Evolutionary conservation across 1,140 invertebrate genomes (phyloP), one percentile per base, ranked within the genome.

Genomic region (Drosophila insularis): DNA sequence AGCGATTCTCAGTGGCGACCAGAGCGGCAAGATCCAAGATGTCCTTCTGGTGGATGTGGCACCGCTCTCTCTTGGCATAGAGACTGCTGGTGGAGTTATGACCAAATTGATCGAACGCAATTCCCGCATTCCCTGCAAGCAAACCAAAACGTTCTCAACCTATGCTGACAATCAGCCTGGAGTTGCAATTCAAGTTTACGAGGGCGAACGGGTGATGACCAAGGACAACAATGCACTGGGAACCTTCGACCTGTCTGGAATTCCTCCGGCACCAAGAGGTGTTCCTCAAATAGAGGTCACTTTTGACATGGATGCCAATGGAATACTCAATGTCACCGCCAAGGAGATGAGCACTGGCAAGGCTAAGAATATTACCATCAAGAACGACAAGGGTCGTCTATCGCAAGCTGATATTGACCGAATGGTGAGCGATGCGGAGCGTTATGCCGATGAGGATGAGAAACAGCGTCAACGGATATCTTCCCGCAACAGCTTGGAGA

Each of bases 311-410:
- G 94, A 94, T 77, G 94, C 94, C 13, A 94, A 95, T 71, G 94
- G 94, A 27, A 94, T 95, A 63, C 70, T 94, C 50, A 95, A 94
- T 78, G 96, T 96, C 5, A 93, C 94, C 0, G 94, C 94, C 19
- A 93, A 93, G 66, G 94, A 94, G 77, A 93, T 91, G 68, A 93
- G 93, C 60, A 93, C 93, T 0, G 93, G 93, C 4, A 93, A 92
- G 94, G 50, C 93, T 92, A 64, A 94, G 93, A 96, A 97, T 85
- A 97, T 97, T 75, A 96, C 95, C 13, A 97, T 97, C 70, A 96
- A 95, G 27, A 97, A 97, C 85, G 96, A 97, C 90, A 97, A 97
- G 85, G 96, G 96, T 39, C 93, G 97, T 63, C 92, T 97, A 3
- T 94, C 93, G 7, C 96, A 97, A 84, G 95, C 96, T 23, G 96